phyloP scores from a whole-genome alignment of 2,113 vertebrate genomes.

The Macrotis lagotis region DNA sequence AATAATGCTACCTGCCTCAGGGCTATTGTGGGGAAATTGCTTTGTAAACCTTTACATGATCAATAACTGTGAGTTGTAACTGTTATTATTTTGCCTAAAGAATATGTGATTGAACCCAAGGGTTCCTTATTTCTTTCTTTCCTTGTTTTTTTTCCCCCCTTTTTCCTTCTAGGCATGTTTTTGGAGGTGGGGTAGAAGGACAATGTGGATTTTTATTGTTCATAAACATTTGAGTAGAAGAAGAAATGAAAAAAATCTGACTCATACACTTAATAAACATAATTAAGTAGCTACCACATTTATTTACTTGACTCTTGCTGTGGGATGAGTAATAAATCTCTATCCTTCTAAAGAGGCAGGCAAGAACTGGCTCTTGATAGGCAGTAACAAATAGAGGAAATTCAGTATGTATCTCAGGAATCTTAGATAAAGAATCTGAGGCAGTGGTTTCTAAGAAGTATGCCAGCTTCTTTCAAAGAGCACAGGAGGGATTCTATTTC shows the following conservation, averaged over 20 bases:
- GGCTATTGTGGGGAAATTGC: neutral
- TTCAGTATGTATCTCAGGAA: neutral
- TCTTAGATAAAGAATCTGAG: neutral
- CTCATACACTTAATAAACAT: constrained; percentile 46
- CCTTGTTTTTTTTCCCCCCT: constrained; percentile 11
- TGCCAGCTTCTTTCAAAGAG: neutral
- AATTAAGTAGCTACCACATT: constrained; percentile 56
- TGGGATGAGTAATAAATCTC: constrained; percentile 52
- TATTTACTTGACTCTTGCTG: constrained; percentile 52
- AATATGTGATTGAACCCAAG: constrained; percentile 1
- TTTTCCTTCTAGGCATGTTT: neutral
- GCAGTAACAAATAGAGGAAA: neutral
- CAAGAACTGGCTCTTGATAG: neutral
- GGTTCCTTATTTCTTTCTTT: constrained; percentile 29
- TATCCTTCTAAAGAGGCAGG: constrained; percentile 28
- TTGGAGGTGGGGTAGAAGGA: neutral
- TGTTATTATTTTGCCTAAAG: neutral
- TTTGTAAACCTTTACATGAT: neutral
- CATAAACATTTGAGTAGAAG: neutral
- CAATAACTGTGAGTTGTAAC: neutral
- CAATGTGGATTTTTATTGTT: constrained; percentile 46
- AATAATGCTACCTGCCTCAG: neutral
- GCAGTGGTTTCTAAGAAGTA: neutral
- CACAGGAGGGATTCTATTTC: neutral
- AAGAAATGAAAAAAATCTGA: constrained; percentile 50